Base-by-base conservation (phyloP, 64 coral and sea anemone species). In the Montipora efflorescens region DNA sequence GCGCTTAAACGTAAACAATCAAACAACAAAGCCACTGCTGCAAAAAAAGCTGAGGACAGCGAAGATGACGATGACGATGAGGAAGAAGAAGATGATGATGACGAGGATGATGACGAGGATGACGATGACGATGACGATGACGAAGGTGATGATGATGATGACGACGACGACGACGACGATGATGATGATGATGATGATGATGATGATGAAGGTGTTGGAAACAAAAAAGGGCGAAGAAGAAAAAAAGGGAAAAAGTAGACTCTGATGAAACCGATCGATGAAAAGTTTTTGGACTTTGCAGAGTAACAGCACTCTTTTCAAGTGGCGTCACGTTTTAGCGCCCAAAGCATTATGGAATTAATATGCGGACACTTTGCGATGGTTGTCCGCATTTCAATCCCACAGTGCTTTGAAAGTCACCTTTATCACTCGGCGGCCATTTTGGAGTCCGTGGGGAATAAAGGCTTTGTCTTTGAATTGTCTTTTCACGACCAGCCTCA, bases 51-150 rank as follows among this genome's bases (percentile, higher is more conserved):
- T 64, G 59, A 87, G 14, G 90, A 94, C 14, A 93, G 81, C 58
- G 93, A 90, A 19, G 55, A 84, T 48, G 88, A 96, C 4, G 91
- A 94, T 47, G 92, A 96, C 16, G 89, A 94, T 48, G 97, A 98
- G 8, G 94, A 92, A 8, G 88, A 96, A 0, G 92, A 92, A 1
- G 82, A 93, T 1, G 90, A 95, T 2, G 93, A 95, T 10, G 96
- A 98, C 3, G 76, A 98, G 0, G 93, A 98, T n/a, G 81, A 95
- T 14, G 75, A 98, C 0, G 93, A 98, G 0, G 81, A 98, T 1
- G 88, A 91, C 8, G 83, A 95, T 10, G 89, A 94, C 0, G 67
- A 92, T 9, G 94, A 98, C 6, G 91, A 94, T 6, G 88, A 98
- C 13, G 88, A 96, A 10, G 94, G 90, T 20, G 87, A 95, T 2